Base-by-base conservation (phyloP, 2,797 vertebrate species). In the Hippocampus kuda region DNA sequence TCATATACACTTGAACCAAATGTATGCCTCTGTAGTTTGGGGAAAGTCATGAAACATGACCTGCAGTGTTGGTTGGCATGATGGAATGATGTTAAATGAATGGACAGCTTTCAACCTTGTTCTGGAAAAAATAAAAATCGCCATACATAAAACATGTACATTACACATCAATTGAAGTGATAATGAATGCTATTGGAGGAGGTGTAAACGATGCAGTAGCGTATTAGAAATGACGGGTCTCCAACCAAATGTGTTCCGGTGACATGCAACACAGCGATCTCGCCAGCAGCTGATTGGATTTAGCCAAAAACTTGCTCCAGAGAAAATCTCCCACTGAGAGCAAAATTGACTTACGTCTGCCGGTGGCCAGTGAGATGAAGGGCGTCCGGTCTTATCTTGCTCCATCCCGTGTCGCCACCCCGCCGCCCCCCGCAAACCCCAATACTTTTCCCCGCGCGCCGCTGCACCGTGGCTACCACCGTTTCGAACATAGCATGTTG, bases 261-360 rank as follows among this genome's bases (percentile, higher is more conserved):
- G 88, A 90, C 87, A 90, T 74, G 78, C 83, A 86, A 85, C 81
- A 82, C 88, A 85, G 89, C 85, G 86, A 87, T 88, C 86, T 80
- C 74, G 78, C n/a, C 56, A 84, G 87, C 87, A 88, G 84, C 85
- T 90, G 90, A 92, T 90, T 90, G 84, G 88, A 90, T 91, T 91
- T 90, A 83, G 82, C 83, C 79, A 85, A 88, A 89, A 38, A 89
- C 77, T 83, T 83, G 79, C 86, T 83, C 88, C 73, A 78, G 71
- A 88, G 86, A 87, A 87, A 84, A 80, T 81, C 83, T 85, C 88
- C 88, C n/a, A 85, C 89, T 89, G 89, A 65, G 89, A 90, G 85
- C 85, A 89, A 88, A 89, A 91, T 90, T 89, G 87, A 90, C 86
- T 91, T 87, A 88, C 87, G 88, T 83, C 83, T 71, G 80, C 77